A percentile compares a stretch with the other conserved stretches of the same genome.
These are phyloP conservation scores for Sepiola atlantica DNA, from an alignment of 2,888 invertebrate genomes.

Conservation along the genomic window DNA sequence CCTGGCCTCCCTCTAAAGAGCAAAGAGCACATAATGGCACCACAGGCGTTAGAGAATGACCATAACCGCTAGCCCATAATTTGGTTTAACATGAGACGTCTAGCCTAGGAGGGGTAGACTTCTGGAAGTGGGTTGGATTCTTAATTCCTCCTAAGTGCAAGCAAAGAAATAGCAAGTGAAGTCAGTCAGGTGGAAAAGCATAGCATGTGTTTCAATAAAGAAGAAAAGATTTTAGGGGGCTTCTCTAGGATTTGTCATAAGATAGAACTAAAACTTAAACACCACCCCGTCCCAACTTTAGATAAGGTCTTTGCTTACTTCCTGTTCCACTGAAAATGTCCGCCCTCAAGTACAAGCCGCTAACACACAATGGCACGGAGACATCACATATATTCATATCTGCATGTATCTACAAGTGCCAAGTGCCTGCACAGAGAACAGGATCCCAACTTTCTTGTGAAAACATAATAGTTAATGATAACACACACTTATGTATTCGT, in stretches of 20 bases:
- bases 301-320: neutral
- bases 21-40: no score
- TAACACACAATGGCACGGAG: neutral
- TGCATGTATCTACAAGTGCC: neutral
- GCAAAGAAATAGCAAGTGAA: no score
- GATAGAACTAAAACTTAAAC: neutral
- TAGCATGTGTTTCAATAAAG: neutral
- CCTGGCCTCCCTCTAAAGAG: no score
- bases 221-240: neutral
- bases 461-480: neutral
- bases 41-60: no score
- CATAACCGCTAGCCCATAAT: no score
- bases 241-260: neutral
- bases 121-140: no score
- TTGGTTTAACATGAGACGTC: no score
- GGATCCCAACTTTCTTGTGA: neutral
- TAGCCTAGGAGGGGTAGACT: no score
- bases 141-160: no score
- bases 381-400: neutral
- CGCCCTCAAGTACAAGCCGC: neutral
- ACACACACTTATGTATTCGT: neutral
- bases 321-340: neutral
- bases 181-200: no score
- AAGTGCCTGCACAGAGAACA: neutral
- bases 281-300: neutral